These are phyloP conservation scores for Lasioglossum pauxillum DNA, from an alignment of 2,888 invertebrate genomes.

Conservation along the genomic window DNA sequence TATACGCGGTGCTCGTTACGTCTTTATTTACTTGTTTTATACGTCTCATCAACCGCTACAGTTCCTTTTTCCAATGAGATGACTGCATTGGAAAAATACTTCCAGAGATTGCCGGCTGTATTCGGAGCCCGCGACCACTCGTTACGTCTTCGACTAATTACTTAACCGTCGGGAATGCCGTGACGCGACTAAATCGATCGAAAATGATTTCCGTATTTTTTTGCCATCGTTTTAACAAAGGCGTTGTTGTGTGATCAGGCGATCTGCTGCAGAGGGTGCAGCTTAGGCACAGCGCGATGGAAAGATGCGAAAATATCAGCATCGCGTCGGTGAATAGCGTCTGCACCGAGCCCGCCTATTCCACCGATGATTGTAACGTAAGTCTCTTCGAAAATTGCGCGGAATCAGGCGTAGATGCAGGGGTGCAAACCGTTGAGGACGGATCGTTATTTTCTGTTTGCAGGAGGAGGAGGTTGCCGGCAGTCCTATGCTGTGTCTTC, in stretches of 20 bases:
- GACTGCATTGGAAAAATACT: too few relatives aligned
- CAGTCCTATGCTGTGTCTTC: conserved; percentile 93
- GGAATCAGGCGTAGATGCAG: not conserved
- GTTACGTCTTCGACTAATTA: not conserved
- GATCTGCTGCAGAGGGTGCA: conserved; percentile 93
- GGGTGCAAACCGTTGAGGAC: not conserved
- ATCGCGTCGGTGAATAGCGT: conserved; percentile 93
- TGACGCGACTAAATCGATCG: not conserved
- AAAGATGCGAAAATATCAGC: conserved; percentile 93
- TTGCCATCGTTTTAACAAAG: not conserved
- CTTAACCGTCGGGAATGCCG: not conserved
- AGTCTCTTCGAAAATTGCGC: conserved; percentile 81
- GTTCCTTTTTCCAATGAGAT: too few relatives aligned
- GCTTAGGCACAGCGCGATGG: conserved; percentile 91
- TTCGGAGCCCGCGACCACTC: not conserved
- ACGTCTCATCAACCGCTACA: too few relatives aligned
- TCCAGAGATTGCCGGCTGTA: too few relatives aligned
- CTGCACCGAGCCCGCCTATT: conserved; percentile 92
- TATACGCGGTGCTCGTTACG: not conserved
- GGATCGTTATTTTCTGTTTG: conserved; percentile 8
- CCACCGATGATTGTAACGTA: conserved; percentile 93
- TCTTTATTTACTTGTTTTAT: too few relatives aligned
- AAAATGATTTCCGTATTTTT: not conserved
- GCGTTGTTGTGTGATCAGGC: conserved; percentile 74
- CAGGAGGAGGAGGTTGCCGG: conserved; percentile 96